Conservation (phyloP, 2,797 vertebrate genomes). For the Heterohyrax brucei region DNA sequence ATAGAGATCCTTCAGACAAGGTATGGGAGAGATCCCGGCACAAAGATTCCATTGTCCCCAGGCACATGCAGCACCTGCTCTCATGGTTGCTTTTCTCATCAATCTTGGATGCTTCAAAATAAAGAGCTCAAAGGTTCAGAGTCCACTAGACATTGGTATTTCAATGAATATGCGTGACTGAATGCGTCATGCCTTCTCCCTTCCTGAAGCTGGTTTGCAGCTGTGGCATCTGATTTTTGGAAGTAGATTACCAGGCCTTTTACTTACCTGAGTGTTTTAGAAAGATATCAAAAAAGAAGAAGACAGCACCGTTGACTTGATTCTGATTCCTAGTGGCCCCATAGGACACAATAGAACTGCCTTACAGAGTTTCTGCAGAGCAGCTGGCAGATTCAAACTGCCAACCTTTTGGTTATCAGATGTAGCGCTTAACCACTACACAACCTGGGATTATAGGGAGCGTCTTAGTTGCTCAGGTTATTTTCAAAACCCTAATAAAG, state of each 20-base stretch:
- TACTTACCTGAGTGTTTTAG: neutral
- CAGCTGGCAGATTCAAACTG: too few relatives aligned
- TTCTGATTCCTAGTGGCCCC: too few relatives aligned
- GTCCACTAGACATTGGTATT: neutral
- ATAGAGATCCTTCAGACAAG: neutral
- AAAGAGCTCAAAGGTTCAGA: neutral
- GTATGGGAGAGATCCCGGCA: neutral
- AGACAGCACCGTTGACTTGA: too few relatives aligned
- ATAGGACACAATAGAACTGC: too few relatives aligned
- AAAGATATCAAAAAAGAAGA: neutral
- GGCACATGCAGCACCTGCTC: neutral
- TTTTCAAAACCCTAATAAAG: neutral
- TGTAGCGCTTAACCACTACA: too few relatives aligned
- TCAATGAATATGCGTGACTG: neutral
- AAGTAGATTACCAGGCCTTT: too few relatives aligned
- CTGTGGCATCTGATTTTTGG: neutral
- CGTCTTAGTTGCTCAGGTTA: neutral
- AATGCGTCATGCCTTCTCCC: neutral
- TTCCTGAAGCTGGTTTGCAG: neutral
- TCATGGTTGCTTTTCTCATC: neutral
- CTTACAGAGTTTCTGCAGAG: too few relatives aligned
- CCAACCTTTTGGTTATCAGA: too few relatives aligned
- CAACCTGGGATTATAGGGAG: neutral
- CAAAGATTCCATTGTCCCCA: neutral
- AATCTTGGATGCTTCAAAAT: neutral